Percentiles rank a stretch among this genome's conserved stretches.
Evolutionary conservation across 2,797 vertebrate species (phyloP).

Genomic region (Takifugu rubripes): DNA sequence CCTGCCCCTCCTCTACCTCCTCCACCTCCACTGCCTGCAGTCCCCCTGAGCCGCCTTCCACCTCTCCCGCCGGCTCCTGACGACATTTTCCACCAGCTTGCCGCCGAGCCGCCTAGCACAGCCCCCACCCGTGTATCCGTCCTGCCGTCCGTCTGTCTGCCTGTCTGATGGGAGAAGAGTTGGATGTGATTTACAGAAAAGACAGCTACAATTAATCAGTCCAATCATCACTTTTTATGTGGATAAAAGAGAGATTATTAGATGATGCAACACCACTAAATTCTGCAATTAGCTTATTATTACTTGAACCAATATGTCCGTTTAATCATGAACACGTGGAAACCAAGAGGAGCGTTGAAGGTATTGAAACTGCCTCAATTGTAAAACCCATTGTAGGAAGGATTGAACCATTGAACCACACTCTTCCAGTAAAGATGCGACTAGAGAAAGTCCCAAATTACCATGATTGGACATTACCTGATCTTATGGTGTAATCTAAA

Average conservation of each 20-base stretch:
- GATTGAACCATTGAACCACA: too few species aligned
- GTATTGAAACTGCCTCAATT: too few species aligned
- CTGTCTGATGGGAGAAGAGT: conserved; percentile 62
- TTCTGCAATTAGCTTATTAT: too few species aligned
- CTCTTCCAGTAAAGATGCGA: too few species aligned
- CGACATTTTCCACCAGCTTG: conserved; percentile 88
- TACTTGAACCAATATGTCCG: too few species aligned
- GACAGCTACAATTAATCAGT: conserved; percentile 23
- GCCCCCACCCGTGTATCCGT: conserved; percentile 82
- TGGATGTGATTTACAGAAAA: conserved; percentile 14
- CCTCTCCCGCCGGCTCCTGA: conserved; percentile 83
- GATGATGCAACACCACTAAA: background rate
- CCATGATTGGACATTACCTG: too few species aligned
- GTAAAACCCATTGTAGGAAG: too few species aligned
- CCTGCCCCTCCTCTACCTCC: conserved; percentile 61
- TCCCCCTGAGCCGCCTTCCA: conserved; percentile 71
- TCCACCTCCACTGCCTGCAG: conserved; percentile 54
- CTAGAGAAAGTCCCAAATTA: too few species aligned
- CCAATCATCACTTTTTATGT: conserved; percentile 18
- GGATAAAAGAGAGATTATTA: conserved; percentile 10
- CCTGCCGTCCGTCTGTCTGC: conserved; percentile 82
- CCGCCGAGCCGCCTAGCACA: conserved; percentile 83
- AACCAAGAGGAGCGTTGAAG: too few species aligned
- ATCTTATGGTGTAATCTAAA: too few species aligned
- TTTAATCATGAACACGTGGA: too few species aligned